phyloP scores from a whole-genome alignment of 1,140 invertebrate species.

The Cydia fagiglandana region DNA sequence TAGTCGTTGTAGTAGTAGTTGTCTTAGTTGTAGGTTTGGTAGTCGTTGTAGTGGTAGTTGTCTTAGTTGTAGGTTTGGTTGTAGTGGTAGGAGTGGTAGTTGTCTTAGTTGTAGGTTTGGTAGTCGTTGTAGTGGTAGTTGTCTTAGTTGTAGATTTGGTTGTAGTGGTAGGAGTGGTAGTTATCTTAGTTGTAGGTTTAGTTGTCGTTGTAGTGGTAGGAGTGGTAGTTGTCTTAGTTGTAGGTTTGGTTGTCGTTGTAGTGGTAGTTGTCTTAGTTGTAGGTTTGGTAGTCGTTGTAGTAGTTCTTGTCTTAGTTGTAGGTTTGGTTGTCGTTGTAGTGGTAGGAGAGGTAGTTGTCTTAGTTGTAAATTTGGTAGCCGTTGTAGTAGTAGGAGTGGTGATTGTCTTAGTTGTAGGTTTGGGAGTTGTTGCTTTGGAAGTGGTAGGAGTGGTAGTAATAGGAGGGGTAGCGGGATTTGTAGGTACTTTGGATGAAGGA shows the following conservation, averaged over 20 bases:
- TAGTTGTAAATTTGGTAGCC: neutral
- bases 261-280: neutral
- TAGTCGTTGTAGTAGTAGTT: neutral
- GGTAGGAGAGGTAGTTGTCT: neutral
- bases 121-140: neutral
- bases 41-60: neutral
- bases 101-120: neutral
- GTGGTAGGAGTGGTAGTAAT: neutral
- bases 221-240: neutral
- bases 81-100: neutral
- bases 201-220: neutral
- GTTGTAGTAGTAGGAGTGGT: neutral
- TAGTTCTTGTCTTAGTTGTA: neutral
- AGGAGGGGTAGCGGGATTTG: neutral
- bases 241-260: neutral
- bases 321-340: neutral
- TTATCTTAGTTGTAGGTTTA: neutral
- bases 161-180: too few relatives aligned
- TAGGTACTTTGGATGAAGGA: neutral
- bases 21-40: neutral
- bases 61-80: neutral
- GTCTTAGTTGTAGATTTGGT: too few relatives aligned
- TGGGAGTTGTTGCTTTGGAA: neutral
- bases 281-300: neutral
- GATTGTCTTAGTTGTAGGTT: neutral